phyloP scores from a whole-genome alignment of 1,140 invertebrate species.

The Euwallacea fornicatus region DNA sequence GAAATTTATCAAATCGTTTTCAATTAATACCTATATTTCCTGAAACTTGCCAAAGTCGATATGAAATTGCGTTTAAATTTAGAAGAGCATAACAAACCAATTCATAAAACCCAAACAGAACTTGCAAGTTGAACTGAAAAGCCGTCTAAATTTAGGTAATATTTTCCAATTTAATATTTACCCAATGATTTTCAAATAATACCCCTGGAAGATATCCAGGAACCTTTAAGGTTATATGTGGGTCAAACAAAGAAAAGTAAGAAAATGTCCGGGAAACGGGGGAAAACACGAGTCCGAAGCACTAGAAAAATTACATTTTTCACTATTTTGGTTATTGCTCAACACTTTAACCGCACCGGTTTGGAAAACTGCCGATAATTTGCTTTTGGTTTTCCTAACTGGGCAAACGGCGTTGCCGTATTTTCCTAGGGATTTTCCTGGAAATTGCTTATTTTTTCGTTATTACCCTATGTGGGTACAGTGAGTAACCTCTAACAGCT shows the following conservation, averaged over 20 bases:
- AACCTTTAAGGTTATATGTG: slow-evolving; percentile 31
- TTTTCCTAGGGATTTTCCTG: slow-evolving; percentile 14
- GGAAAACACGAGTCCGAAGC: slow-evolving; percentile 1
- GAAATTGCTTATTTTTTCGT: no score
- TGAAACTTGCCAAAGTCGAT: no score
- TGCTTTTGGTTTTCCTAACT: slow-evolving; percentile 26
- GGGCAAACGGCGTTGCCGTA: slow-evolving; percentile 21
- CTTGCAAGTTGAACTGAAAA: neutral
- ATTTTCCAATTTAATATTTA: slow-evolving; percentile 11
- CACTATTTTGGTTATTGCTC: slow-evolving; percentile 5
- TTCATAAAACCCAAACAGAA: no score
- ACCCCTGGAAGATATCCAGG: neutral
- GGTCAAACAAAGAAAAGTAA: slow-evolving; percentile 25
- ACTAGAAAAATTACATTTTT: slow-evolving; percentile 26
- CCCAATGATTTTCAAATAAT: neutral
- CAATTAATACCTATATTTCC: no score
- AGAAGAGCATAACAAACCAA: no score
- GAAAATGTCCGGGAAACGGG: slow-evolving; percentile 17
- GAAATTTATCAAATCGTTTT: no score
- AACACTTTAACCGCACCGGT: slow-evolving; percentile 19
- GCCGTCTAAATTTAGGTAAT: slow-evolving; percentile 19
- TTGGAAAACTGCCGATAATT: slow-evolving; percentile 35
- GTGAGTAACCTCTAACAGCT: no score
- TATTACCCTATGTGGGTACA: no score
- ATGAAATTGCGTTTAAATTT: no score